These are phyloP conservation scores for Sciurus vulgaris DNA, from an alignment of 2,797 vertebrate species.

Conservation along the genomic window DNA sequence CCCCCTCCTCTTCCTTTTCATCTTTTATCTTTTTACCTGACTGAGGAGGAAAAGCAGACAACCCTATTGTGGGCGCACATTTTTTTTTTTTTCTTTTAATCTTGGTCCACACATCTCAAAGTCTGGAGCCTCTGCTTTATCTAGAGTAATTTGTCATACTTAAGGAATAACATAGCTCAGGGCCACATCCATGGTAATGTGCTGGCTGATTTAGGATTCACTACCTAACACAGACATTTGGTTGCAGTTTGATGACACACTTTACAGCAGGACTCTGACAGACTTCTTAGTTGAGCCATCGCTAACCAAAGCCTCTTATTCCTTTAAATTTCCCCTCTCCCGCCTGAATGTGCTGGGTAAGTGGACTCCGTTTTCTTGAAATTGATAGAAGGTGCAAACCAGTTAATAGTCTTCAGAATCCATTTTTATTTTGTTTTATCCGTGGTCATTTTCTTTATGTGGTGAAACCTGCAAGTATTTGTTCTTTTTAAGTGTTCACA, in stretches of 20 bases:
- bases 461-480: conserved; percentile 82
- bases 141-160: neutral
- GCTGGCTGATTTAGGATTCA: neutral
- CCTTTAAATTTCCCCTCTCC: neutral
- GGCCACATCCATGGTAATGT: rapidly evolving
- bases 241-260: neutral
- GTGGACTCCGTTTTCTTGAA: conserved; percentile 62
- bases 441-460: conserved; percentile 77
- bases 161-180: neutral
- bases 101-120: neutral
- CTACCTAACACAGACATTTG: neutral
- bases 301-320: neutral
- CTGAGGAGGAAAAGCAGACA: too few relatives aligned
- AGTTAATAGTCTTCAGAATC: conserved; percentile 76
- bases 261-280: neutral
- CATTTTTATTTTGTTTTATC: conserved; percentile 78
- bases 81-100: neutral
- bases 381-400: conserved; percentile 73
- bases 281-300: neutral
- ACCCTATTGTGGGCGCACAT: neutral
- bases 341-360: neutral
- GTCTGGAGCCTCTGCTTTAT: neutral
- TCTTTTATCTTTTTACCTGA: conserved; percentile 24
- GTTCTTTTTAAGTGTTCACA: conserved; percentile 85
- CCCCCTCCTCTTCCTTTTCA: rapidly evolving